Percentiles rank a stretch among this genome's conserved stretches.
These are phyloP conservation scores for Heliconius hermathena DNA, from an alignment of 1,140 invertebrate species.

Conservation along the genomic window DNA sequence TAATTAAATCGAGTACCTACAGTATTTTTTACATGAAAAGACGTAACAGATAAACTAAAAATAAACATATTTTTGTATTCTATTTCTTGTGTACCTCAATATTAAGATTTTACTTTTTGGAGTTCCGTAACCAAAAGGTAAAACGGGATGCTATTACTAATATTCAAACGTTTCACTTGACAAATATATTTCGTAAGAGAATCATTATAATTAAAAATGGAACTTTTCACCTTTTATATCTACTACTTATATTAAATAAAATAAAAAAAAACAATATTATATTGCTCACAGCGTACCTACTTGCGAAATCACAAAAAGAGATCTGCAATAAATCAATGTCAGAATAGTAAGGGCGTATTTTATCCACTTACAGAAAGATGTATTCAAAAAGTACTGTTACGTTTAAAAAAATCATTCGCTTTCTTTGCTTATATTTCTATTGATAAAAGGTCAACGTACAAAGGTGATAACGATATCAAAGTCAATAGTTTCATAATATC, in stretches of 20 bases:
- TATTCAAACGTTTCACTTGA: too few relatives aligned
- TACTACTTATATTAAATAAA: not conserved
- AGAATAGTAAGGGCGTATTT: constrained; percentile 1
- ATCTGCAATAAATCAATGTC: constrained; percentile 11
- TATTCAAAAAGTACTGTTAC: not conserved
- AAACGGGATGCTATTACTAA: too few relatives aligned
- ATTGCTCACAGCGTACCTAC: not conserved
- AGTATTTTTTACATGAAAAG: too few relatives aligned
- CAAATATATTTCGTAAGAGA: too few relatives aligned
- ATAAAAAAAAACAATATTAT: not conserved
- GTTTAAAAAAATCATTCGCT: not conserved
- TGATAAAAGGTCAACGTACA: not conserved
- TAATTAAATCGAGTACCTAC: too few relatives aligned
- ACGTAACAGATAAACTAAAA: too few relatives aligned
- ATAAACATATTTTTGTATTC: too few relatives aligned
- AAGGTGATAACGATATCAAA: not conserved
- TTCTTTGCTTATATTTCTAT: not conserved
- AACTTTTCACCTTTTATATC: not conserved
- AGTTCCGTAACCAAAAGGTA: too few relatives aligned
- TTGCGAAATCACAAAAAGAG: not conserved
- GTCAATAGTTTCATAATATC: too few relatives aligned
- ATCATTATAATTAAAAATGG: too few relatives aligned
- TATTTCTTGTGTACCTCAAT: too few relatives aligned
- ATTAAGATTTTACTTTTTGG: too few relatives aligned
- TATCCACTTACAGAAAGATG: not conserved